A percentile compares a stretch with the other conserved stretches of the same genome.
phyloP scores from a whole-genome alignment of 2,797 vertebrate genomes.

The Alcedo atthis region DNA sequence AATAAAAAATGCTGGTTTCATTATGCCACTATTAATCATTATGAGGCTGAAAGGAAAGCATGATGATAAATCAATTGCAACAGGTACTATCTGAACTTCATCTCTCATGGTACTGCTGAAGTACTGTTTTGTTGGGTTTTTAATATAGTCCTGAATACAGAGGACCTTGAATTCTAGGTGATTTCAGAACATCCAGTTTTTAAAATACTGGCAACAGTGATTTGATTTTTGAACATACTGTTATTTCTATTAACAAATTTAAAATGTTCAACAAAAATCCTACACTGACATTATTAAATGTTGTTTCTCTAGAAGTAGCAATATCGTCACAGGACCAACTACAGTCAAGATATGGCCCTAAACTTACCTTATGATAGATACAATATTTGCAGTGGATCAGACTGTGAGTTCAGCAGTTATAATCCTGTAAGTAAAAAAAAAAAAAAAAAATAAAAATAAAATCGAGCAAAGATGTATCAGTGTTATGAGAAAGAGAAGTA shows the following conservation, averaged over 20 bases:
- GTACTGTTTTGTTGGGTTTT: not conserved
- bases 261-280: not conserved
- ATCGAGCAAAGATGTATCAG: fast-evolving
- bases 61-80: not conserved
- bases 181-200: not conserved
- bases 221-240: not conserved
- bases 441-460: not conserved
- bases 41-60: not conserved
- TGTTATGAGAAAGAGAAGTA: not conserved
- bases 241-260: not conserved
- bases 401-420: not conserved
- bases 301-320: not conserved
- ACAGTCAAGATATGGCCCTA: not conserved
- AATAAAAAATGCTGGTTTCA: not conserved
- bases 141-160: not conserved
- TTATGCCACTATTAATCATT: not conserved
- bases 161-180: not conserved
- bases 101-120: not conserved
- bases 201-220: not conserved
- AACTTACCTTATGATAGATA: not conserved
- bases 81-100: not conserved
- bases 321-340: not conserved
- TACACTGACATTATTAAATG: not conserved
- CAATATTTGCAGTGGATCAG: not conserved
- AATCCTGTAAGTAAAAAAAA: not conserved